phyloP scores from a whole-genome alignment of 1,140 invertebrate species.

The Psix sp. region DNA sequence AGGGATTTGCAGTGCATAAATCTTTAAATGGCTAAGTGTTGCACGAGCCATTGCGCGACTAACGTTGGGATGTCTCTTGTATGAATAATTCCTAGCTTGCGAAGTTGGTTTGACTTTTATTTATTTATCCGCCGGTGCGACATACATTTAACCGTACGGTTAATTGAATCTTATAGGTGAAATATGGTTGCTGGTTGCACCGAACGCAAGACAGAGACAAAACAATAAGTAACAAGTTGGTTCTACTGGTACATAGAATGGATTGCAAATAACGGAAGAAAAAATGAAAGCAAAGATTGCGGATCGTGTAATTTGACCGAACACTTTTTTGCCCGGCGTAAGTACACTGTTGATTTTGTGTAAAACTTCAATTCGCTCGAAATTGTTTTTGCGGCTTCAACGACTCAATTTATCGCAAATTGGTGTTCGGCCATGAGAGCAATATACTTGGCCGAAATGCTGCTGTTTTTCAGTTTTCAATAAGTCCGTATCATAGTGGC shows the following conservation, averaged over 20 bases:
- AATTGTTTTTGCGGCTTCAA: not conserved
- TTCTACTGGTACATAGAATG: too few species aligned
- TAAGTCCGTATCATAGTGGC: constrained; percentile 2
- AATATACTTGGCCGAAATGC: constrained; percentile 3
- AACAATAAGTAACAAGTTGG: too few species aligned
- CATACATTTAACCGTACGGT: constrained; percentile 20
- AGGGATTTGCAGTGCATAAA: constrained; percentile 44
- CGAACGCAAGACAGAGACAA: too few species aligned
- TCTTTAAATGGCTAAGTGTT: constrained; percentile 50
- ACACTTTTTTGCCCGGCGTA: too few species aligned
- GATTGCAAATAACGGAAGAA: too few species aligned
- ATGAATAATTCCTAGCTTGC: constrained; percentile 31
- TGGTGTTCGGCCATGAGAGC: constrained; percentile 9
- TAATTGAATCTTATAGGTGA: constrained; percentile 8
- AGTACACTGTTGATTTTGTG: too few species aligned
- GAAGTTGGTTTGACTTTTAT: constrained; percentile 15
- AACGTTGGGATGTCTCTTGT: constrained; percentile 27
- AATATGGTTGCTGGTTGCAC: too few species aligned
- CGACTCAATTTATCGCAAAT: constrained; percentile 15
- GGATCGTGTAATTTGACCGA: too few species aligned
- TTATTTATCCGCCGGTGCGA: constrained; percentile 29
- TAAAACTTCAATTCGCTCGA: not conserved
- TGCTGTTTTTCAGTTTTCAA: constrained; percentile 16
- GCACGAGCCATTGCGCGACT: constrained; percentile 32
- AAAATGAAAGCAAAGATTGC: too few species aligned